phyloP scores from a whole-genome alignment of 2,797 vertebrate genomes.

The Anguilla marmorata region DNA sequence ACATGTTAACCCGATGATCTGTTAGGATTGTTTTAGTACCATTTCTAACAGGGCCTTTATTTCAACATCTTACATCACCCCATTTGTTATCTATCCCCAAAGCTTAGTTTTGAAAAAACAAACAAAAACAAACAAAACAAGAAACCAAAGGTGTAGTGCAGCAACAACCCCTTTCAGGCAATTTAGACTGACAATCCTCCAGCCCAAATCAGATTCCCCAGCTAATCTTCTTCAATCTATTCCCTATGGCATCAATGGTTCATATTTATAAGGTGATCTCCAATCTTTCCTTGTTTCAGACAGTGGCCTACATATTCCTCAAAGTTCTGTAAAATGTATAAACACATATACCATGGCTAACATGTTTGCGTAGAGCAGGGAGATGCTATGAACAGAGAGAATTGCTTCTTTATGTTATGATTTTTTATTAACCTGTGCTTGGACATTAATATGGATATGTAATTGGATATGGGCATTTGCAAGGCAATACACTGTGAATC shows the following conservation, averaged over 20 bases:
- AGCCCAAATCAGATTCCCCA: background rate
- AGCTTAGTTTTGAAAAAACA: background rate
- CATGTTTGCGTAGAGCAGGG: background rate
- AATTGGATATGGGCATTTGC: background rate
- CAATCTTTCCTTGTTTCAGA: background rate
- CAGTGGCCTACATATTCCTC: background rate
- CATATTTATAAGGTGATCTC: background rate
- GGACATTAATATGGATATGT: background rate
- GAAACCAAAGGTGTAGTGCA: background rate
- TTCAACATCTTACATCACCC: background rate
- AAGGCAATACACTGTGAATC: background rate
- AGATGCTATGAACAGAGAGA: background rate
- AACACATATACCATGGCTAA: background rate
- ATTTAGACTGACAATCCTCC: background rate
- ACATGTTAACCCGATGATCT: background rate
- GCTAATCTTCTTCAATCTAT: background rate
- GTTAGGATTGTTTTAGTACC: background rate
- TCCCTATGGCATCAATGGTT: background rate
- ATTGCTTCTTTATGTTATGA: background rate
- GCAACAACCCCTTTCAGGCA: background rate
- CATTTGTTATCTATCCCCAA: background rate
- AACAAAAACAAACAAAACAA: background rate
- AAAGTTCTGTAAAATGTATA: background rate
- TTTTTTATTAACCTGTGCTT: background rate
- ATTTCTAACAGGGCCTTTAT: background rate